These are phyloP conservation scores for Scaeva pyrastri DNA, from an alignment of 2,888 invertebrate genomes.

Conservation along the genomic window DNA sequence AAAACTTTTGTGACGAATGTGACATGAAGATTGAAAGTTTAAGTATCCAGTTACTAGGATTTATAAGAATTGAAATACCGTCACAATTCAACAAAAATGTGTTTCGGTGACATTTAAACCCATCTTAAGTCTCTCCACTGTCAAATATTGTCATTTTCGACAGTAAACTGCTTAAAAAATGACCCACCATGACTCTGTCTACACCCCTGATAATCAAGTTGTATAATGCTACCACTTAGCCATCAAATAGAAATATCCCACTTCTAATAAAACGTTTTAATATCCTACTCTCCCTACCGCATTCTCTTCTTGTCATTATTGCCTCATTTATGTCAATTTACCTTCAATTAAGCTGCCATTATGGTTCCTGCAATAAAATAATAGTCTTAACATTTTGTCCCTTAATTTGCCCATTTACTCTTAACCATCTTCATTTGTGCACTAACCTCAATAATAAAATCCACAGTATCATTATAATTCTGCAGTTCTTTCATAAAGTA, in stretches of 20 bases:
- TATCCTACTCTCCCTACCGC: background rate
- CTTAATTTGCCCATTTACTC: conserved; percentile 11
- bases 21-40: too few relatives aligned
- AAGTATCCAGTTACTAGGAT: too few relatives aligned
- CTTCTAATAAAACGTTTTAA: background rate
- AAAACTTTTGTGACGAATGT: too few relatives aligned
- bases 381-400: conserved; percentile 11
- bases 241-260: background rate
- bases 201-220: too few relatives aligned
- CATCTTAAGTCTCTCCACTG: too few relatives aligned
- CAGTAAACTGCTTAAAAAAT: too few relatives aligned
- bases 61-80: too few relatives aligned
- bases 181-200: too few relatives aligned
- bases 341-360: background rate
- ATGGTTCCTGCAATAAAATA: background rate
- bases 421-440: background rate
- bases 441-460: background rate
- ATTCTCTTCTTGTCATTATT: background rate
- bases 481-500: conserved; percentile 38
- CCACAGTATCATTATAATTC: background rate
- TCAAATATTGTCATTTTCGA: too few relatives aligned
- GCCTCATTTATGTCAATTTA: background rate
- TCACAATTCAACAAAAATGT: too few relatives aligned
- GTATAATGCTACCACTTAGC: background rate
- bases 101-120: too few relatives aligned